Conservation (phyloP, 2,797 vertebrate genomes). For the Aldrovandia affinis region DNA sequence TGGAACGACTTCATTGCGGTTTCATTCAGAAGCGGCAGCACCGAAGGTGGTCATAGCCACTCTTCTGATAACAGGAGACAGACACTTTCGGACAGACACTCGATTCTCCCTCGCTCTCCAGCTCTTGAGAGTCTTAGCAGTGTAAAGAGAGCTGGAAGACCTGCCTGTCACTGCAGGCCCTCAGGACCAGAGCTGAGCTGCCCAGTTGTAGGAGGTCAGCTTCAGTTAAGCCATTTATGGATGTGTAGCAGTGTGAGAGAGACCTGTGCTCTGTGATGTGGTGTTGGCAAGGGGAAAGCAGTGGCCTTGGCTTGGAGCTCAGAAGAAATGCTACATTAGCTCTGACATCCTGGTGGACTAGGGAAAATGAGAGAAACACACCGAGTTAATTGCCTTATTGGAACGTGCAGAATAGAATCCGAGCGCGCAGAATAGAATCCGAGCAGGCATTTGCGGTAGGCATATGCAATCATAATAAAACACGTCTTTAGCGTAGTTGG, state of each 20-base stretch:
- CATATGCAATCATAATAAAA: slow-evolving; percentile 37
- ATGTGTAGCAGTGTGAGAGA: not conserved
- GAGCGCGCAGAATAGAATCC: slow-evolving; percentile 43
- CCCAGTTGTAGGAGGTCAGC: not conserved
- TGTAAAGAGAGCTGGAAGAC: not conserved
- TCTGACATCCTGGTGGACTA: not conserved
- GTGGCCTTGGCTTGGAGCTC: slow-evolving; percentile 26
- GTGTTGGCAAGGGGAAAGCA: slow-evolving; percentile 5
- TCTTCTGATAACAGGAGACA: not conserved
- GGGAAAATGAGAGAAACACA: not conserved
- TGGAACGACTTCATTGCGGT: not conserved
- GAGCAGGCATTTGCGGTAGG: slow-evolving; percentile 33
- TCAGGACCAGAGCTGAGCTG: not conserved
- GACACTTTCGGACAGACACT: not conserved
- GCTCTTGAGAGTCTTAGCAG: not conserved
- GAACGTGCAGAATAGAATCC: slow-evolving; percentile 44
- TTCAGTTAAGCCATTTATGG: slow-evolving; percentile 13
- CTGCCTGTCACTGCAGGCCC: not conserved
- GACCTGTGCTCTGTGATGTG: slow-evolving; percentile 5
- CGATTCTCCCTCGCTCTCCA: not conserved
- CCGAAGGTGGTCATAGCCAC: not conserved
- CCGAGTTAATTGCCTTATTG: slow-evolving; percentile 27
- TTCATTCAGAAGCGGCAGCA: not conserved
- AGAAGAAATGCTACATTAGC: slow-evolving; percentile 27
- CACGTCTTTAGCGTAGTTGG: not conserved